These are phyloP conservation scores for Rana temporaria DNA, from an alignment of 2,113 vertebrate genomes.

Conservation along the genomic window DNA sequence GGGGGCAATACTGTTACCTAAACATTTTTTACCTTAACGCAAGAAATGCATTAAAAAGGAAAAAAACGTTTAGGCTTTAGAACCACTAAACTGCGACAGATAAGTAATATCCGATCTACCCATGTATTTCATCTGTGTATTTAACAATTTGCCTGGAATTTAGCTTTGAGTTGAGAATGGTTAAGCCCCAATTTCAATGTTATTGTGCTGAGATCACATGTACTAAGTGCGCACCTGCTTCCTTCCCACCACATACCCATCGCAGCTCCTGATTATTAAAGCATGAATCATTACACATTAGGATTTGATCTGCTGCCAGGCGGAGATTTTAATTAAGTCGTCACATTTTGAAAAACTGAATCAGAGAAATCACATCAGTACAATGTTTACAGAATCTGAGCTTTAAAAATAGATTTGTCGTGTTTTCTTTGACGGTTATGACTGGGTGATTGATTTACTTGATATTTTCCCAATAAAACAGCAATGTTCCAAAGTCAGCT, in stretches of 20 bases:
- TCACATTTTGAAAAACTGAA: slow-evolving; percentile 79
- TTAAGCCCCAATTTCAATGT: too few species aligned
- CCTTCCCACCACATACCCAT: slow-evolving; percentile 76
- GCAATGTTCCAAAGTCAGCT: slow-evolving; percentile 78
- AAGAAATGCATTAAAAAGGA: too few species aligned
- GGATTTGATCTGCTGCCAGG: slow-evolving; percentile 76
- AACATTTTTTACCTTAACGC: too few species aligned
- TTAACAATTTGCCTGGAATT: too few species aligned
- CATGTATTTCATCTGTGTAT: too few species aligned
- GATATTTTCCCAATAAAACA: slow-evolving; percentile 70
- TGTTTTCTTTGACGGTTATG: slow-evolving; percentile 78
- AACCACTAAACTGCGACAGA: too few species aligned
- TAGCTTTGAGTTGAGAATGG: too few species aligned
- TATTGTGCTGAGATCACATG: not conserved
- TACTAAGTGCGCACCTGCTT: slow-evolving; percentile 72
- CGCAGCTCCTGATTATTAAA: slow-evolving; percentile 78
- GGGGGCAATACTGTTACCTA: too few species aligned
- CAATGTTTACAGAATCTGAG: slow-evolving; percentile 64
- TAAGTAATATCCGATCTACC: too few species aligned
- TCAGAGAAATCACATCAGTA: slow-evolving; percentile 81
- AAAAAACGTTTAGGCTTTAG: too few species aligned
- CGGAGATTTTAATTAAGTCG: slow-evolving; percentile 78
- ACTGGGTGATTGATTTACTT: slow-evolving; percentile 76
- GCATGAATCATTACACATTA: slow-evolving; percentile 84
- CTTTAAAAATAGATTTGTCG: slow-evolving; percentile 48